Base-by-base conservation (phyloP, 64 coral and sea anemone genomes). In the Montipora efflorescens region DNA sequence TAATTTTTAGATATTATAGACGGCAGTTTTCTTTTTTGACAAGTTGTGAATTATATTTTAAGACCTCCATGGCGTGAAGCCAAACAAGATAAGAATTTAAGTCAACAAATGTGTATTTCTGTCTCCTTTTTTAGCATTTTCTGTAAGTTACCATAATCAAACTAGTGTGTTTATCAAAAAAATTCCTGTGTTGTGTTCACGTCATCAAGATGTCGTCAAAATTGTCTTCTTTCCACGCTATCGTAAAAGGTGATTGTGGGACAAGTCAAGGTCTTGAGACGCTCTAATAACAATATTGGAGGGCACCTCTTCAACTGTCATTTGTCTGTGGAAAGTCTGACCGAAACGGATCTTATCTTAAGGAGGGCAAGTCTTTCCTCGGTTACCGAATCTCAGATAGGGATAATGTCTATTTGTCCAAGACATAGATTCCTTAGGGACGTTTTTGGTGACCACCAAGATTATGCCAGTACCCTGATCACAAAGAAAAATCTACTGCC, bases 71-170 rank as follows among this genome's bases (percentile, higher is more conserved):
- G 11, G 15, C 61, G 11, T 66, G 61, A 66, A 4, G 7, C 61
- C 61, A 66, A 66, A 66, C 61, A 66, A 66, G 61, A 66, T 66
- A 66, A 66, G 11, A 66, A 66, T 66, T 66, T 66, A 66, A 66
- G 0, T 66, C 61, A 66, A 18, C 61, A 14, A 66, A 0, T 13
- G 61, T 66, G 61, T 66, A 66, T 66, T 66, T 66, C 61, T 66
- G 61, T 66, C 61, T 66, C 61, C 7, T 23, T 74, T 66, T 66
- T 66, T 66, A 66, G 7, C 61, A 66, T 66, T 66, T 66, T 66
- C 61, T 66, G 61, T 66, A 72, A 72, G 68, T 72, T 72, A 72
- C 68, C 61, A 23, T 72, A 72, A 72, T 72, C 21, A 72, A 72
- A 23, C 23, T 72, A 22, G 18, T 8, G 68, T 23, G 19, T 72